Conservation (phyloP, 2,113 vertebrate genomes). For the Brachypteracias leptosomus region DNA sequence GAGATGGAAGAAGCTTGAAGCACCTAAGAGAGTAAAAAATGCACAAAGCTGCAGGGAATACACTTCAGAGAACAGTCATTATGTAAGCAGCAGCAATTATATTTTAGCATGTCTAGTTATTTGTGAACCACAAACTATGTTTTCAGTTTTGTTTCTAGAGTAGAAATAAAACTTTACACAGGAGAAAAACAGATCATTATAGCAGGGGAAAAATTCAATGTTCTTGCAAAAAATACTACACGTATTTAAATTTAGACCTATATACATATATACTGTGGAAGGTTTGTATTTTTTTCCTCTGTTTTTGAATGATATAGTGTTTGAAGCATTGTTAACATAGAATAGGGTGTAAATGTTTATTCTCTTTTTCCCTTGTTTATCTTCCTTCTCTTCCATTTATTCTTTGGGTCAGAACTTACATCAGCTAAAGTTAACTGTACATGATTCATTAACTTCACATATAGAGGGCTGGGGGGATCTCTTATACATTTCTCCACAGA, state of each 20-base stretch:
- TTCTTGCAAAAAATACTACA: neutral
- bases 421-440: neutral
- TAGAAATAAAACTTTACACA: neutral
- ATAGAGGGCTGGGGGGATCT: fast-evolving
- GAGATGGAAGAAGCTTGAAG: neutral
- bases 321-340: neutral
- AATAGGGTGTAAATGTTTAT: neutral
- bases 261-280: neutral
- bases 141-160: neutral
- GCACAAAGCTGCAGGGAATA: neutral
- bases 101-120: neutral
- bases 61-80: neutral
- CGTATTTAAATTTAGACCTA: neutral
- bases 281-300: neutral
- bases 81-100: neutral
- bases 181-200: neutral
- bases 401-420: neutral
- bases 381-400: neutral
- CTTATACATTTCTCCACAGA: neutral
- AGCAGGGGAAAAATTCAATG: neutral
- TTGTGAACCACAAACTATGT: neutral
- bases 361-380: neutral
- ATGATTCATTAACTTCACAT: neutral
- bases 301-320: neutral
- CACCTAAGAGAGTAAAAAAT: conserved; percentile 6